Evolutionary conservation across 2,797 vertebrate species (phyloP).

Genomic region (Siniperca undulata): DNA sequence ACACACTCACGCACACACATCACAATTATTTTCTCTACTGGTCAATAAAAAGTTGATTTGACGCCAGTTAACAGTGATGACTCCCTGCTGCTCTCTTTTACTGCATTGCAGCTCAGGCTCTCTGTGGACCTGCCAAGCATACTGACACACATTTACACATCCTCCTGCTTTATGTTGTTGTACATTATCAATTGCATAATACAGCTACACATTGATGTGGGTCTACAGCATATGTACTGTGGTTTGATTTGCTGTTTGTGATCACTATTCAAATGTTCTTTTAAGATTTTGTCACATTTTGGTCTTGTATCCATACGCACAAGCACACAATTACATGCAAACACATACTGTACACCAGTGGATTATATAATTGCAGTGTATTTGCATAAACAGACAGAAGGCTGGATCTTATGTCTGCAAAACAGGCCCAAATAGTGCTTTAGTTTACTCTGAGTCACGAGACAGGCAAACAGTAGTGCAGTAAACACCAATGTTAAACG

Average conservation of each 20-base stretch:
- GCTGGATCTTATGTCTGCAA: slow-evolving; percentile 12
- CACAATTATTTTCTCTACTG: slow-evolving; percentile 62
- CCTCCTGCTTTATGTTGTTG: slow-evolving; percentile 15
- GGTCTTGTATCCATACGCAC: neutral
- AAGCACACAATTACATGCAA: slow-evolving; percentile 1
- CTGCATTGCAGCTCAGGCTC: slow-evolving; percentile 40
- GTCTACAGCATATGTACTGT: neutral
- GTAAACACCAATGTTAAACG: slow-evolving; percentile 21
- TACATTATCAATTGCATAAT: slow-evolving; percentile 1
- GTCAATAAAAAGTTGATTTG: slow-evolving; percentile 76
- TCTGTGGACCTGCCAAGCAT: slow-evolving; percentile 45
- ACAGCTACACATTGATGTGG: neutral
- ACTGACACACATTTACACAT: slow-evolving; percentile 67
- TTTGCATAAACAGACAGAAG: slow-evolving; percentile 34
- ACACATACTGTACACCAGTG: neutral
- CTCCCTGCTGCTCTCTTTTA: slow-evolving; percentile 44
- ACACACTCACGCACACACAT: slow-evolving; percentile 38
- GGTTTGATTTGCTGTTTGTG: neutral
- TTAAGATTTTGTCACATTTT: neutral
- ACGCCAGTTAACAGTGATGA: slow-evolving; percentile 49
- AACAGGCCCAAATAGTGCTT: slow-evolving; percentile 18
- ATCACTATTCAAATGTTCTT: neutral
- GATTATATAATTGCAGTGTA: slow-evolving; percentile 19
- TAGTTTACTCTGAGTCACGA: neutral
- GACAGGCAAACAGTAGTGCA: slow-evolving; percentile 10